Evolutionary conservation across 2,888 invertebrate genomes (phyloP).

Genomic region (Acanthosoma haemorrhoidale): DNA sequence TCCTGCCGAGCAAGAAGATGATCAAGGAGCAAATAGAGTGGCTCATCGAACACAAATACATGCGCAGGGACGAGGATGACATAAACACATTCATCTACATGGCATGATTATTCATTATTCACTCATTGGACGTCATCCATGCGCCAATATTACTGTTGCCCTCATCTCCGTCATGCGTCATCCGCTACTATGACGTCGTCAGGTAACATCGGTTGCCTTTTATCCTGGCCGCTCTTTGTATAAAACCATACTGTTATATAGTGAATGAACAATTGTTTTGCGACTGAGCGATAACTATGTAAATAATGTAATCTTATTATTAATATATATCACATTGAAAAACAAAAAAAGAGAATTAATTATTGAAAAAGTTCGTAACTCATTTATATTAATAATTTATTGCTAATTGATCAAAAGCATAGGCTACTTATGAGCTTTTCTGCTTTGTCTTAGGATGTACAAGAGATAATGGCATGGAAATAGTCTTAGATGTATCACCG

Average conservation of each 20-base stretch:
- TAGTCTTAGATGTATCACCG: background rate
- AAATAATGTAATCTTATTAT: background rate
- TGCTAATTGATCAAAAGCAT: conserved; percentile 13
- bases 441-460: background rate
- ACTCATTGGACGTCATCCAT: background rate
- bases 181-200: background rate
- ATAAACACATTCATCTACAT: conserved; percentile 97
- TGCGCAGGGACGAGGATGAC: conserved; percentile 92
- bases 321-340: background rate
- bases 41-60: conserved; percentile 98
- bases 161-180: background rate
- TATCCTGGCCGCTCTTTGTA: too few species aligned
- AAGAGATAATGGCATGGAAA: background rate
- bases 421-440: background rate
- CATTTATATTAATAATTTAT: conserved; percentile 6
- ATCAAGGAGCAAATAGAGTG: conserved; percentile 99
- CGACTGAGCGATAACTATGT: background rate
- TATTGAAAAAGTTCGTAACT: background rate
- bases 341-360: background rate
- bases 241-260: background rate
- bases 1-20: conserved; percentile 97
- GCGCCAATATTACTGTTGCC: background rate
- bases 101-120: conserved; percentile 56
- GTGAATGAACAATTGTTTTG: background rate
- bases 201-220: background rate